A percentile compares a stretch with the other conserved stretches of the same genome.
These are phyloP conservation scores for Atrina japonica DNA, from an alignment of 2,888 invertebrate genomes.

Conservation along the genomic window DNA sequence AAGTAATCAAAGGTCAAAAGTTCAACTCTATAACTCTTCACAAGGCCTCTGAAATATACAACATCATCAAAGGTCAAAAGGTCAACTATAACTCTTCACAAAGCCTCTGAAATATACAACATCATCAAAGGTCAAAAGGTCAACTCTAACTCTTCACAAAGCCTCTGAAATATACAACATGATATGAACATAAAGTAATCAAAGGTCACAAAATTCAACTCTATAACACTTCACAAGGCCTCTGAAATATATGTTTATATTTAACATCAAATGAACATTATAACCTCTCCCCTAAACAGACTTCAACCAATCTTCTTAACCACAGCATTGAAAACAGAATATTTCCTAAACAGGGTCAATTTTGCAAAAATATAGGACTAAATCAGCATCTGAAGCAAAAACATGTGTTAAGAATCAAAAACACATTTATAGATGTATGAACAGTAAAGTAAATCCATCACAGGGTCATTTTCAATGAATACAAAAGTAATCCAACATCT, in stretches of 20 bases:
- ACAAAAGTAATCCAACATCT: no score
- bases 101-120: background rate
- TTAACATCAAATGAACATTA: background rate
- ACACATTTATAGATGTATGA: no score
- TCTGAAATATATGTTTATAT: conserved; percentile 81
- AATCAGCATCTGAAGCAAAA: no score
- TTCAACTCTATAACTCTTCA: conserved; percentile 89
- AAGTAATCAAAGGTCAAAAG: background rate
- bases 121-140: no score
- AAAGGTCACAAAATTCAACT: no score
- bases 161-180: background rate
- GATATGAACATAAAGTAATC: background rate
- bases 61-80: background rate
- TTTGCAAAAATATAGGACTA: no score
- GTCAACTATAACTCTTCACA: background rate
- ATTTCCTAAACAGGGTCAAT: no score
- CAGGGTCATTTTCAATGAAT: no score
- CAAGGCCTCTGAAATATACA: conserved; percentile 85
- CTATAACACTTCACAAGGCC: conserved; percentile 91
- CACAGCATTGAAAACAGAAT: no score
- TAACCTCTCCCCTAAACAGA: background rate
- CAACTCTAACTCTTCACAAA: background rate
- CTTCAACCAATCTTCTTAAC: no score
- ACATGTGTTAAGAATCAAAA: no score
- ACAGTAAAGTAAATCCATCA: no score